Evolutionary conservation across 2,797 vertebrate species (phyloP).

Genomic region (Aeoliscus strigatus): DNA sequence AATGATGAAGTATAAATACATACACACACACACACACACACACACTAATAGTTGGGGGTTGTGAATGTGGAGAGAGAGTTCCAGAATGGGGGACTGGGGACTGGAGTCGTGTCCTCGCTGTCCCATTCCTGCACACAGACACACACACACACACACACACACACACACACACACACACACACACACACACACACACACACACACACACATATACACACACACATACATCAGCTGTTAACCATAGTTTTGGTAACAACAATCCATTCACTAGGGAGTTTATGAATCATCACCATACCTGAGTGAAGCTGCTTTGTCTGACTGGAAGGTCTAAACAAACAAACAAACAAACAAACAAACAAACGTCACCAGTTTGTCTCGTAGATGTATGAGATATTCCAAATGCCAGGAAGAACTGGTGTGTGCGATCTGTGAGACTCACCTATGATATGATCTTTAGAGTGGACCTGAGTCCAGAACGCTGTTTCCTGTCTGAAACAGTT

Average conservation of each 20-base stretch:
- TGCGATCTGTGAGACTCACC: slow-evolving; percentile 51
- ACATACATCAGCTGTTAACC: slow-evolving; percentile 11
- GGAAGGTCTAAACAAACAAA: too few species aligned
- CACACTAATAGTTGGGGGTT: slow-evolving; percentile 41
- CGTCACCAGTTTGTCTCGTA: too few species aligned
- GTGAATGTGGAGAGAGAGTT: slow-evolving; percentile 59
- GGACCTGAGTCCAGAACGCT: slow-evolving; percentile 58
- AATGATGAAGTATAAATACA: slow-evolving; percentile 35
- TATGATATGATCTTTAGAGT: slow-evolving; percentile 47
- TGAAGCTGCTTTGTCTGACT: slow-evolving; percentile 54
- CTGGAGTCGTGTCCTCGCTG: slow-evolving; percentile 17
- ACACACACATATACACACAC: slow-evolving; percentile 3
- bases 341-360: too few species aligned
- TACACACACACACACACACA: slow-evolving; percentile 1
- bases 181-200: too few species aligned
- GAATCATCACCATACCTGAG: slow-evolving; percentile 46
- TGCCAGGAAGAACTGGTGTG: too few species aligned
- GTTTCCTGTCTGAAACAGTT: slow-evolving; percentile 46
- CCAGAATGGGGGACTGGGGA: slow-evolving; percentile 41
- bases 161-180: slow-evolving; percentile 27
- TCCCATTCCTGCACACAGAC: slow-evolving; percentile 54
- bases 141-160: slow-evolving; percentile 15
- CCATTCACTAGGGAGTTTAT: not conserved
- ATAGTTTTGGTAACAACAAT: too few species aligned
- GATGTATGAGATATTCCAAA: too few species aligned